Evolutionary conservation across 2,888 invertebrate genomes (phyloP).

Genomic region (Loripinus fragilis): DNA sequence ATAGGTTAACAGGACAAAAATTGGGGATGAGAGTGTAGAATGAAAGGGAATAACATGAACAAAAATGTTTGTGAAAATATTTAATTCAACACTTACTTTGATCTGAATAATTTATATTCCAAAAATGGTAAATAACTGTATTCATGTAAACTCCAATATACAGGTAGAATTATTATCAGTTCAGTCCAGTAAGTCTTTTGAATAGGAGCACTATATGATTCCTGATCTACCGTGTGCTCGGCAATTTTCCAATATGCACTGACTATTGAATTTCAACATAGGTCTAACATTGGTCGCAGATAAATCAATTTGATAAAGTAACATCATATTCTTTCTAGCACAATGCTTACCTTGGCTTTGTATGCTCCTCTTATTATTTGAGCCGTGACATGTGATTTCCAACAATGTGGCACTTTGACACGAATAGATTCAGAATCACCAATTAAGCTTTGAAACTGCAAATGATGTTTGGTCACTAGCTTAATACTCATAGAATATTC

Average conservation of each 20-base stretch:
- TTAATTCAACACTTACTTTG: not conserved
- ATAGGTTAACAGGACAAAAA: too few relatives aligned
- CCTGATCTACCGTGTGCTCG: conserved; percentile 15
- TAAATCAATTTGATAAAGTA: conserved; percentile 18
- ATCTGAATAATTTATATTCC: not conserved
- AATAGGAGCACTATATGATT: conserved; percentile 11
- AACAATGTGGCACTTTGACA: too few relatives aligned
- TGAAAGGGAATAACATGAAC: too few relatives aligned
- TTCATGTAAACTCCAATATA: not conserved
- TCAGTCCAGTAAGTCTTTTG: not conserved
- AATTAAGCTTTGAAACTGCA: too few relatives aligned
- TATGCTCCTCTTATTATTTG: not conserved
- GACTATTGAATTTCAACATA: conserved; percentile 18
- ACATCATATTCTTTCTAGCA: conserved; percentile 10
- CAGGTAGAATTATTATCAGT: conserved; percentile 12
- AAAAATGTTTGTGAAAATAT: too few relatives aligned
- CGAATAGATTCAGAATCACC: too few relatives aligned
- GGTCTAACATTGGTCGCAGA: conserved; percentile 8
- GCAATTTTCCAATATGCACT: conserved; percentile 21
- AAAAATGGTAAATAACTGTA: too few relatives aligned
- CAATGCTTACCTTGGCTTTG: conserved; percentile 15
- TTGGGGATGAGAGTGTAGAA: too few relatives aligned
- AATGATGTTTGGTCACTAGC: too few relatives aligned
- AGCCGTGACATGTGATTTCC: too few relatives aligned
- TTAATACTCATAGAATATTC: too few relatives aligned